Conservation (phyloP, 2,113 vertebrate genomes). For the Neoarius graeffei region DNA sequence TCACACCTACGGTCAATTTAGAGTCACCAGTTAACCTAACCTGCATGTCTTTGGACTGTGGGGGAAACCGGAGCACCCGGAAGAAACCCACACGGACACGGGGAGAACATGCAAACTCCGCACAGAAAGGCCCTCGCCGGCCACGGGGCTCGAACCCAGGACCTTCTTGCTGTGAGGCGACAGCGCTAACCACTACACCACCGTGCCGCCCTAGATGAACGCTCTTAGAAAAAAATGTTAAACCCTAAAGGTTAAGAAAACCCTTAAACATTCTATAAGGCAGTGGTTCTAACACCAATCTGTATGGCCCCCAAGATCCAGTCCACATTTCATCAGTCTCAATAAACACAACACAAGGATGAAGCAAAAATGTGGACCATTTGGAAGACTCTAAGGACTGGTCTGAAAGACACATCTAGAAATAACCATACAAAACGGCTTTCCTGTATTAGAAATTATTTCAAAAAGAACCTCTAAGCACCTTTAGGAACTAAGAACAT, state of each 20-base stretch:
- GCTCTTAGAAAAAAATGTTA: background rate
- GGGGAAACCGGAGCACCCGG: too few species aligned
- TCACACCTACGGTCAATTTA: too few species aligned
- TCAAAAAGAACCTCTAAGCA: background rate
- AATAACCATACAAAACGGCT: background rate
- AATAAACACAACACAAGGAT: too few species aligned
- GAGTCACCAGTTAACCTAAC: too few species aligned
- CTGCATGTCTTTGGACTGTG: too few species aligned
- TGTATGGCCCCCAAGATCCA: background rate
- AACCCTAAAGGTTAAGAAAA: background rate
- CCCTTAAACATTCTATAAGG: background rate
- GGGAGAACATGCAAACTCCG: too few species aligned
- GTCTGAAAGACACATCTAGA: background rate
- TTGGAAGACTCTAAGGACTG: background rate
- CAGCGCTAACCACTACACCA: too few species aligned
- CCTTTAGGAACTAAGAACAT: background rate
- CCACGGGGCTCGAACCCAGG: too few species aligned
- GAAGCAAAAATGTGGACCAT: background rate
- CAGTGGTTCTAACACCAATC: background rate
- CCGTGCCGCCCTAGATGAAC: too few species aligned
- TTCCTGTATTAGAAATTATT: background rate
- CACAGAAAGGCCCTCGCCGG: too few species aligned
- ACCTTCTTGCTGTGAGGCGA: too few species aligned
- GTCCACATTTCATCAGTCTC: background rate
- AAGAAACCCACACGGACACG: too few species aligned